A percentile compares a stretch with the other conserved stretches of the same genome.
phyloP scores from a whole-genome alignment of 1,140 invertebrate genomes.

The Drosophila murphyi region DNA sequence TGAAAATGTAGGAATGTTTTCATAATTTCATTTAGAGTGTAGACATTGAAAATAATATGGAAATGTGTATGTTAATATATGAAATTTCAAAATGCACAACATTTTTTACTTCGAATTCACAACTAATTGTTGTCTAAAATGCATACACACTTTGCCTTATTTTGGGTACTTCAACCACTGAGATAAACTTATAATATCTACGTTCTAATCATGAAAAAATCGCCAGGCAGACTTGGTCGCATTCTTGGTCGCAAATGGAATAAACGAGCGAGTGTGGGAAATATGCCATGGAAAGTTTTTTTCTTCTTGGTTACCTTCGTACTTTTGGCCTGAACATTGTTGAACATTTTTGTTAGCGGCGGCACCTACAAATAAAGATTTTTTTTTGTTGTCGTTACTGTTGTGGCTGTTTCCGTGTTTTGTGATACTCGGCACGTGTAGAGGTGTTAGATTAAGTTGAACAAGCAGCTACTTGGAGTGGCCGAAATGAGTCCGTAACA shows the following conservation, averaged over 20 bases:
- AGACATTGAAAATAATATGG: too few relatives aligned
- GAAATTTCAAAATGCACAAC: too few relatives aligned
- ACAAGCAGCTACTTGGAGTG: constrained; percentile 8
- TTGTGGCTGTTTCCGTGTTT: constrained; percentile 8
- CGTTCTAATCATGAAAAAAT: background rate
- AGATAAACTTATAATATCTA: constrained; percentile 15
- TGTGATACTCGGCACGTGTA: constrained; percentile 58
- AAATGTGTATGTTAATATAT: too few relatives aligned
- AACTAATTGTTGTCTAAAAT: too few relatives aligned
- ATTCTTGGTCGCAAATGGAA: constrained; percentile 16
- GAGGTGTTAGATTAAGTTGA: constrained; percentile 56
- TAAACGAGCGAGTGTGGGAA: constrained; percentile 33
- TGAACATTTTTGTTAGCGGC: constrained; percentile 19
- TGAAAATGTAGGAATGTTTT: too few relatives aligned
- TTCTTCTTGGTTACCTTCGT: constrained; percentile 13
- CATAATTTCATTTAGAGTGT: too few relatives aligned
- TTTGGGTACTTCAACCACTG: background rate
- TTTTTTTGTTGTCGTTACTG: constrained; percentile 1
- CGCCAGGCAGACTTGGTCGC: background rate
- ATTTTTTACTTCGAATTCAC: background rate
- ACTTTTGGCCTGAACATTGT: constrained; percentile 17
- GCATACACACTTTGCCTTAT: background rate
- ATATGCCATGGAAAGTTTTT: constrained; percentile 63
- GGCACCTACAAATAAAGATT: constrained; percentile 31
- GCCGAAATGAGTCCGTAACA: constrained; percentile 22